A percentile compares a stretch with the other conserved stretches of the same genome.
phyloP scores from a whole-genome alignment of 2,888 invertebrate species.

The Stramonita haemastoma region DNA sequence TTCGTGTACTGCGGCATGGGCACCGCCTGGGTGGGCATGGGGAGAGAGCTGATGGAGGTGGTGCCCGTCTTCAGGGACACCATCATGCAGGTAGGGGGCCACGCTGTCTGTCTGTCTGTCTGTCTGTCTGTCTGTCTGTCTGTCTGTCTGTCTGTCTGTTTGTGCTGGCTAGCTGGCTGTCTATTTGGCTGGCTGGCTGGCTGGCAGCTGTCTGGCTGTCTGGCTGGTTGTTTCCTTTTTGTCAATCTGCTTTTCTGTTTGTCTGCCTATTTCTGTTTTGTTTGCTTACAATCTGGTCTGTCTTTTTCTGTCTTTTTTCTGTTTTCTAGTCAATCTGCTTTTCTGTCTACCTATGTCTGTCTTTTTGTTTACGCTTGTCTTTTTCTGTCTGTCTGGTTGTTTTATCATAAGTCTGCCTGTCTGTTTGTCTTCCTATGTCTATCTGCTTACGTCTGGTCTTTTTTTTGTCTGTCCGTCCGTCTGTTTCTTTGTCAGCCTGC shows the following conservation, averaged over 20 bases:
- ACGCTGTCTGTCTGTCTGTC: neutral
- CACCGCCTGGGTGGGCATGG: constrained; percentile 61
- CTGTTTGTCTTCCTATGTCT: no score
- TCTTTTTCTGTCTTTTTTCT: no score
- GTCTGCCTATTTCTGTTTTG: neutral
- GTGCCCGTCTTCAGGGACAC: constrained; percentile 46
- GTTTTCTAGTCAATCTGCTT: no score
- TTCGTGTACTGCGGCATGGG: constrained; percentile 63
- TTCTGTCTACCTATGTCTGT: no score
- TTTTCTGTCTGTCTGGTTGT: no score
- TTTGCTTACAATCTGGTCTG: no score
- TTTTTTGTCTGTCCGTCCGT: no score
- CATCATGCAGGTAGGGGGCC: constrained; percentile 35
- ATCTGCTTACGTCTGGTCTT: no score
- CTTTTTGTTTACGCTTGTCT: no score
- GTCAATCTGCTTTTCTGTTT: neutral
- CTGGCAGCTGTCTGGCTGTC: neutral
- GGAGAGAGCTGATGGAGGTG: constrained; percentile 49
- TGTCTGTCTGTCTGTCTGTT: neutral
- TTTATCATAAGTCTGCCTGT: no score
- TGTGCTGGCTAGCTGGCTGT: neutral
- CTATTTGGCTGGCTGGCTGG: neutral
- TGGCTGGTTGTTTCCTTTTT: neutral
- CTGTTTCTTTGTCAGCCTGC: no score
- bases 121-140: neutral